phyloP scores from a whole-genome alignment of 2,113 vertebrate species.

The Eidolon helvum region DNA sequence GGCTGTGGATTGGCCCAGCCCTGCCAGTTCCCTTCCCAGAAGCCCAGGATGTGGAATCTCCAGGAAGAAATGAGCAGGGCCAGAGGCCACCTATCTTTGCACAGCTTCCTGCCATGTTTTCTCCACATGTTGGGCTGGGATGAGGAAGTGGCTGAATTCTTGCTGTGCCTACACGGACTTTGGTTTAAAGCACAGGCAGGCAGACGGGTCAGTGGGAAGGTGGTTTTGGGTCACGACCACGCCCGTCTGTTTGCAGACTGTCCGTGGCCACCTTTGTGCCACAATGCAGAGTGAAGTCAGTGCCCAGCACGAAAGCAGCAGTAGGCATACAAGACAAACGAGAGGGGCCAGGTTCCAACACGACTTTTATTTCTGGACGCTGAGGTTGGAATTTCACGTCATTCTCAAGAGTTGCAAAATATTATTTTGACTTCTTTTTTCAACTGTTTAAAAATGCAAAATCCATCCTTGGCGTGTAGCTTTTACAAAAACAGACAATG shows the following conservation, averaged over 20 bases:
- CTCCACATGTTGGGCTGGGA: background rate
- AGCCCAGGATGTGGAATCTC: background rate
- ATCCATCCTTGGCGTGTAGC: background rate
- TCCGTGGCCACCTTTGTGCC: fast-evolving
- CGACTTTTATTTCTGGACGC: background rate
- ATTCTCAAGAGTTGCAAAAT: background rate
- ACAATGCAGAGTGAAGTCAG: fast-evolving
- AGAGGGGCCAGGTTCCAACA: fast-evolving
- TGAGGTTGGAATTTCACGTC: background rate
- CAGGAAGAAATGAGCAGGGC: background rate
- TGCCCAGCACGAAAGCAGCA: fast-evolving
- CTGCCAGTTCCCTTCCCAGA: no score
- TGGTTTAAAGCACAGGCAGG: background rate
- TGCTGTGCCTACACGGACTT: background rate
- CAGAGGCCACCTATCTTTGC: background rate
- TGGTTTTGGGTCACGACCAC: background rate
- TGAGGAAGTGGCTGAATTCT: background rate
- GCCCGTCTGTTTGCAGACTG: fast-evolving
- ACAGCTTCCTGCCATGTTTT: background rate
- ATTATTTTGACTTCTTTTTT: background rate
- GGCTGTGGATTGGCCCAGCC: background rate
- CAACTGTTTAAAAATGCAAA: background rate
- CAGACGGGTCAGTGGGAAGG: background rate
- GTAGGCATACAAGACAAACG: fast-evolving
- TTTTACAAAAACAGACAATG: background rate